Base-by-base conservation (phyloP, 2,888 invertebrate genomes). In the Chymomyza caudatula region DNA sequence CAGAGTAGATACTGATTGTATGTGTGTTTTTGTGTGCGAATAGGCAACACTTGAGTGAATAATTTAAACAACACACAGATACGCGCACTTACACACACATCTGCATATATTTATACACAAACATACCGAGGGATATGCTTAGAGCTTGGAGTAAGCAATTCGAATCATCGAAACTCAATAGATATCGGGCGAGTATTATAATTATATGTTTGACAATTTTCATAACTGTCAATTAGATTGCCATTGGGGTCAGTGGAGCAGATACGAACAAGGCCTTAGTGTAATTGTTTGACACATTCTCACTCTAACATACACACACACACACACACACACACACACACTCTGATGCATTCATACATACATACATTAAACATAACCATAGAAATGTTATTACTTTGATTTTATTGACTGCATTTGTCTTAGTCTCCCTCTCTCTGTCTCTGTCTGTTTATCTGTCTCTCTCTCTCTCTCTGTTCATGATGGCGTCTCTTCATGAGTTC, bases 171-270 rank as follows among this genome's bases (percentile, higher is more conserved):
- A 60, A 67, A 63, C 66, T 44, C 69, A 61, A 79, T 74, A 65
- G 79, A 61, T 67, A 63, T 58, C 55, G 13, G 51, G 72, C 52
- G 74, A 77, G 77, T 84, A 77, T 72, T 82, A 82, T 82, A 82
- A 85, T 79, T 84, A 73, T 74, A 74, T 85, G 78, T 85, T 82
- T 82, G 80, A 78, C 84, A 84, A 84, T 84, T 82, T 83, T 85
- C 83, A 84, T 85, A 84, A 81, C 84, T 84, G 85, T 85, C 83
- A 85, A 84, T 83, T 84, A 77, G 72, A 83, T 83, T 85, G 78
- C 67, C 71, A 25, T 53, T 20, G 60, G 20, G 29, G 29, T 37
- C 29, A 37, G 4, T 37, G 29, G 29, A 37, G 29, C 29, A 37
- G 29, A 8, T 37, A 37, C 5, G 29, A 11, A 37, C 29, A 37